Percentiles rank a stretch among this genome's conserved stretches.
Evolutionary conservation across 2,113 vertebrate species (phyloP).

Genomic region (Cyanoderma ruficeps): DNA sequence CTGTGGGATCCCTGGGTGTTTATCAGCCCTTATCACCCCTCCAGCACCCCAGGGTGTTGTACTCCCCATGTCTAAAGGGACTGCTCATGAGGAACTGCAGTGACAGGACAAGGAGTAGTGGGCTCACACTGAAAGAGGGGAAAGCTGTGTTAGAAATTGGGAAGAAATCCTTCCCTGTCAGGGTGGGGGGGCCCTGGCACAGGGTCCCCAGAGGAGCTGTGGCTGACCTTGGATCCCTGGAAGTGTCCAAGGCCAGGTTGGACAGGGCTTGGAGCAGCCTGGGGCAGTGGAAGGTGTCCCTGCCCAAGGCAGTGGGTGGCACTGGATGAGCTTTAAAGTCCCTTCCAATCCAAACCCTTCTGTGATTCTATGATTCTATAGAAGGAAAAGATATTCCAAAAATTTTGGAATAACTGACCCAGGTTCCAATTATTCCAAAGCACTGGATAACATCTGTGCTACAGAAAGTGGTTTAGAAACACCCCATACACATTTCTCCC

Average conservation of each 20-base stretch:
- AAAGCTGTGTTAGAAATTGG: too few species aligned
- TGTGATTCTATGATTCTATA: neutral
- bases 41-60: neutral
- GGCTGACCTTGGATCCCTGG: neutral
- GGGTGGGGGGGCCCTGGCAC: accelerated
- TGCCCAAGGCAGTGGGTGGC: neutral
- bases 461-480: neutral
- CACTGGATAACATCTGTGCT: neutral
- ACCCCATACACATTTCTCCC: neutral
- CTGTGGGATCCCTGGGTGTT: neutral
- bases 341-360: neutral
- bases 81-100: neutral
- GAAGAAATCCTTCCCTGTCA: neutral
- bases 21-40: neutral
- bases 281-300: neutral
- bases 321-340: neutral
- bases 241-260: accelerated
- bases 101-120: neutral
- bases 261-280: accelerated
- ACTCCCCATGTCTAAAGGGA: neutral
- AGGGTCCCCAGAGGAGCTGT: neutral
- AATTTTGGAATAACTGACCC: neutral
- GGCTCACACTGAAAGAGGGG: neutral
- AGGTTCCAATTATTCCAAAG: neutral
- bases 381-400: neutral